phyloP scores from a whole-genome alignment of 2,888 invertebrate species.

The Lasioglossum marginatum region DNA sequence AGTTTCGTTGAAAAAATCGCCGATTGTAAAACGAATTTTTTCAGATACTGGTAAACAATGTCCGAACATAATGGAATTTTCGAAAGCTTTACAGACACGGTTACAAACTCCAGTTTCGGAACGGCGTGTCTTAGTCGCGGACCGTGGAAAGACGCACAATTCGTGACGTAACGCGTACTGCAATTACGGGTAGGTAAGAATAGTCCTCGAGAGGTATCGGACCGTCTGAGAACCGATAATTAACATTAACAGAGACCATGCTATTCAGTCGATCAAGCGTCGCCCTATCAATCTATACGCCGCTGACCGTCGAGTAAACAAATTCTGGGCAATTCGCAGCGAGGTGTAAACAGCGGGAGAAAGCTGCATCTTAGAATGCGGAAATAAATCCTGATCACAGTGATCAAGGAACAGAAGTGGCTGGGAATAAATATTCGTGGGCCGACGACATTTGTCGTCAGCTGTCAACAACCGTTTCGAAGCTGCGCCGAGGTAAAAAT shows the following conservation, averaged over 20 bases:
- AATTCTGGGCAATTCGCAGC: constrained; percentile 38
- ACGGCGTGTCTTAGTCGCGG: not conserved
- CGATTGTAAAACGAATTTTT: not conserved
- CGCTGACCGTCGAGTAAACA: constrained; percentile 37
- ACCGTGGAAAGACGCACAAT: not conserved
- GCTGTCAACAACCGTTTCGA: not conserved
- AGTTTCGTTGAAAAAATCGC: not conserved
- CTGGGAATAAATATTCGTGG: not conserved
- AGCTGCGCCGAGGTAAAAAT: not conserved
- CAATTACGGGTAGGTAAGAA: not conserved
- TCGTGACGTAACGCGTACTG: not conserved
- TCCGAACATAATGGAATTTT: not conserved
- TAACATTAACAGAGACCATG: not conserved
- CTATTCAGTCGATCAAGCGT: not conserved
- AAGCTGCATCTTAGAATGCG: not conserved
- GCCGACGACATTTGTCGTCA: not conserved
- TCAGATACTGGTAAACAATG: not conserved
- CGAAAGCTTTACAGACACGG: not conserved
- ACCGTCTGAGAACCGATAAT: constrained; percentile 2
- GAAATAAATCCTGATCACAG: not conserved
- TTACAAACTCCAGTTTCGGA: not conserved
- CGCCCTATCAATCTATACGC: not conserved
- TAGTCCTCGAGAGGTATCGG: not conserved
- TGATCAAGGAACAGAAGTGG: not conserved
- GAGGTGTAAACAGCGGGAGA: constrained; percentile 33